These are phyloP conservation scores for Trisateles emortualis DNA, from an alignment of 2,888 invertebrate genomes.

Conservation along the genomic window DNA sequence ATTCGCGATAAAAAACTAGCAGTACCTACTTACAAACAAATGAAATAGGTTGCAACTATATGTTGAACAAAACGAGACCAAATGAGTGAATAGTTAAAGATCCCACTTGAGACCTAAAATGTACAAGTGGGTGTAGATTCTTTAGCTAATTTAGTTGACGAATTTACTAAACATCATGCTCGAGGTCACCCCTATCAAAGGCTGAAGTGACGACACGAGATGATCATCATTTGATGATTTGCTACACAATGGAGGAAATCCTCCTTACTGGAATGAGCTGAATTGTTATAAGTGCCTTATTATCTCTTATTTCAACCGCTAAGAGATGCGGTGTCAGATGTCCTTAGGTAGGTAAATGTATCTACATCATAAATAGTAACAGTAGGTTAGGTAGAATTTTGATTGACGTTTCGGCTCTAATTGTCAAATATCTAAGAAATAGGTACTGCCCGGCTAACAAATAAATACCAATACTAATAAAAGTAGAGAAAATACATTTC, in stretches of 20 bases:
- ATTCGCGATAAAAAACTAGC: too few species aligned
- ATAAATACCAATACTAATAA: too few species aligned
- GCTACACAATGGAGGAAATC: slow-evolving; percentile 63
- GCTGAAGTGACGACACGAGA: slow-evolving; percentile 27
- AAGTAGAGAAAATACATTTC: too few species aligned
- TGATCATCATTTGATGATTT: slow-evolving; percentile 38
- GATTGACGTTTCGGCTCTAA: too few species aligned
- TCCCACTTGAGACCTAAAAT: neutral
- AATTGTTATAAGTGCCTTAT: slow-evolving; percentile 39
- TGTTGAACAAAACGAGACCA: neutral
- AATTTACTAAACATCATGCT: slow-evolving; percentile 21
- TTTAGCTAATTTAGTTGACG: slow-evolving; percentile 11
- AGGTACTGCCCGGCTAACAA: too few species aligned
- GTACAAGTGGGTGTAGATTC: slow-evolving; percentile 16
- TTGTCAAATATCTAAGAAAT: too few species aligned
- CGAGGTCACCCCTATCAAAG: slow-evolving; percentile 35
- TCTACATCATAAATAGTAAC: too few species aligned
- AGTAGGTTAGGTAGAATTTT: too few species aligned
- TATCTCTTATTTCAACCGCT: slow-evolving; percentile 12
- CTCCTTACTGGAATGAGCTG: slow-evolving; percentile 60
- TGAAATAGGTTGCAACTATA: too few species aligned
- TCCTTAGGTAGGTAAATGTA: neutral
- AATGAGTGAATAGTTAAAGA: neutral
- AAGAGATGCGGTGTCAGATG: neutral
- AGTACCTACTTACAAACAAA: too few species aligned